Evolutionary conservation across 2,797 vertebrate genomes (phyloP), one percentile per base, ranked within the genome.

Genomic region (Dendrocincla fuliginosa): DNA sequence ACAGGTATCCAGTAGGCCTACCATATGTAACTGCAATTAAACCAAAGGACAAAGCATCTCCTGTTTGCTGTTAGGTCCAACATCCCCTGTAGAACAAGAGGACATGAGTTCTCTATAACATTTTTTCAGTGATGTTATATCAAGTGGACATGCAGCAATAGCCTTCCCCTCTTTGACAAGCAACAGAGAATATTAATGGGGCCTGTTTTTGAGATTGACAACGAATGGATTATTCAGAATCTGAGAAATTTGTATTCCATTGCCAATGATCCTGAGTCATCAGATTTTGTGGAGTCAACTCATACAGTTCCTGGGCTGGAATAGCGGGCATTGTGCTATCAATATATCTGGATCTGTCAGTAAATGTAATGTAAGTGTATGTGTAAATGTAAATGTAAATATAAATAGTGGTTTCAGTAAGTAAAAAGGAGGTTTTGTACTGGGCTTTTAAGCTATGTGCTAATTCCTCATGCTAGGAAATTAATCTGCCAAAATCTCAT

Each of bases 121-220:
- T 85, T 81, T 87, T 89, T 57, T 30, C n/a, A 68, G 57, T 61
- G 78, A 71, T 2, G 3, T 11, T 20, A 6, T 65, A 42, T 93
- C 74, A 53, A 23, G 19, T 68, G 69, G 59, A 50, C 61, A 53
- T 6, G 32, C 55, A 46, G 55, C 49, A 86, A 53, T 39, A 95
- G 76, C 90, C 86, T 78, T 77, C 74, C 76, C 41, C 52, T 89
- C 91, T 95, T 88, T 89, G 82, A 96, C 55, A 83, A 67, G 85
- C 53, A 90, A 83, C 71, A 96, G 53, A 86, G 77, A 93, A 90
- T 93, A 89, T 70, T 97, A 96, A 93, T 87, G 84, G 87, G 52
- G 53, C 50, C 69, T 75, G n/a, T 55, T 91, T 88, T 79, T 44
- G 76, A 39, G 24, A 32, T 49, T 8, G 28, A 71, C 91, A 81